Base-by-base conservation (phyloP, 1,140 invertebrate genomes). In the Drosophila pandora region DNA sequence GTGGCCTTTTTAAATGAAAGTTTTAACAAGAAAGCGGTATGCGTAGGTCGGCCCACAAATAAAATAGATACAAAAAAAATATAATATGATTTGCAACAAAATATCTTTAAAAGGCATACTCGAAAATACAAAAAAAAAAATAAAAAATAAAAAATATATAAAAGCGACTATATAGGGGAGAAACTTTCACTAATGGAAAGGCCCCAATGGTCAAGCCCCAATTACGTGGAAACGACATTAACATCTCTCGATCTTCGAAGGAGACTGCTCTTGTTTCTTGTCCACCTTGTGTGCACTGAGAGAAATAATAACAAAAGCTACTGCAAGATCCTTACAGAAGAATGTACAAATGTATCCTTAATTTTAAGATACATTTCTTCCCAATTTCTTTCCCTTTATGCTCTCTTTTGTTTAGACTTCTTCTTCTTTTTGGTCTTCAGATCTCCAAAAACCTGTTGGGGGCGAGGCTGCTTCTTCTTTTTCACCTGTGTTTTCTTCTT, bases 151-250 rank as follows among this genome's bases (percentile, higher is more conserved):
- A 32, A 37, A 17, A 56, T 28, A 39, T 17, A 17, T 17, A 28
- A 52, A 64, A 65, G 49, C 63, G 3, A 7, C 21, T 37, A 69
- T 67, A 55, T 25, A 68, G 65, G 12, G 34, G 59, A 47, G 61
- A 75, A 87, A 87, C 83, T 87, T 87, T 87, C 83, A 88, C 83
- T 87, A 88, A 79, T 79, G 56, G 77, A 67, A 79, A 71, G 52
- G 58, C 56, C 17, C 17, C 17, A 68, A 60, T 76, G 49, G 39
- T 52, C 52, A 63, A 39, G 45, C 65, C 60, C 39, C 60, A 74
- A 74, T 60, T 69, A 76, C 75, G 65, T 77, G 75, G 68, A 76
- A 76, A 72, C 62, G 57, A 49, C 75, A 82, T 88, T 88, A 87
- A 72, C 70, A 82, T 78, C 65, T 77, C 50, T 41, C 43, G 50